These are phyloP conservation scores for Chelmon rostratus DNA, from an alignment of 2,797 vertebrate species.

Conservation along the genomic window DNA sequence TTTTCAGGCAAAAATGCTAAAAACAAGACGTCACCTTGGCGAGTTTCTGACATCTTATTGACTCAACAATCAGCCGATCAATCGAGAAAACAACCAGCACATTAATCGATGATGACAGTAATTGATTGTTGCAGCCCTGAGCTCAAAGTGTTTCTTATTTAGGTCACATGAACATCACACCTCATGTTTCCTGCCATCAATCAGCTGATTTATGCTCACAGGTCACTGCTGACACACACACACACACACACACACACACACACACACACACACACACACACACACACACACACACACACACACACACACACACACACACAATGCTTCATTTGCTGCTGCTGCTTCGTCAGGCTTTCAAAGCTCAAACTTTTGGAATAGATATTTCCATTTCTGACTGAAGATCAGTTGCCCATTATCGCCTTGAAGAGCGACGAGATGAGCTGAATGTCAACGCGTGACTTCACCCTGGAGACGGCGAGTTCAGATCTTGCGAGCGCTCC, in stretches of 20 bases:
- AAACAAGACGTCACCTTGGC: no score
- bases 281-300: background rate
- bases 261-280: background rate
- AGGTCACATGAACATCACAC: background rate
- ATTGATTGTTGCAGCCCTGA: no score
- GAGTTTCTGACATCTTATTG: no score
- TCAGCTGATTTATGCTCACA: background rate
- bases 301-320: background rate
- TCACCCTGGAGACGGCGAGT: constrained; percentile 40
- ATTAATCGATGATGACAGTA: no score
- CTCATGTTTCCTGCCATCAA: background rate
- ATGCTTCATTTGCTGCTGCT: constrained; percentile 33
- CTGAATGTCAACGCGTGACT: constrained; percentile 57
- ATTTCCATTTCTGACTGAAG: constrained; percentile 55
- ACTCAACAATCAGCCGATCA: no score
- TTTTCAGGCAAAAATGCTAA: background rate
- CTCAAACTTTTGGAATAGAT: constrained; percentile 34
- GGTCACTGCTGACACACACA: background rate
- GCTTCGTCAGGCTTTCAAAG: constrained; percentile 48
- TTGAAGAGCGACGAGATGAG: constrained; percentile 53
- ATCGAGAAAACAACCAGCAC: no score
- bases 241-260: no score
- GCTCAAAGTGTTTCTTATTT: background rate
- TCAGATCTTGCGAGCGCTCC: constrained; percentile 34
- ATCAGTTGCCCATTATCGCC: constrained; percentile 48